Base-by-base conservation (phyloP, 2,888 invertebrate species). In the Andrena hattorfiana region DNA sequence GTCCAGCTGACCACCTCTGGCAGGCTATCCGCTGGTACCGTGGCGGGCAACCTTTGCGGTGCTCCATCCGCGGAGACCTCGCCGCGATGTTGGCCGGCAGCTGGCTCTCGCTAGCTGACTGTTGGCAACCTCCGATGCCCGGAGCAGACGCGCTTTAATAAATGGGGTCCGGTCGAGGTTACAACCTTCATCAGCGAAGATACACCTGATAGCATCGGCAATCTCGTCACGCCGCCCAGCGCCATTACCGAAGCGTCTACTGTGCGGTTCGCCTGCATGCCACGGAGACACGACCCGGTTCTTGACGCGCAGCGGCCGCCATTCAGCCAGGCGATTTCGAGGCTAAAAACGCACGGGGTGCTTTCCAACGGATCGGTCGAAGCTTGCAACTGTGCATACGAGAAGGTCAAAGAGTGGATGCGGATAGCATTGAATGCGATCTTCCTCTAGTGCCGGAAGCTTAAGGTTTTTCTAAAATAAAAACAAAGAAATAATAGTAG, bases 121-220 rank as follows among this genome's bases (percentile, higher is more conserved):
- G 70, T 78, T 64, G 74, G 63, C 79, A 85, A 78, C 77, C 68
- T 83, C 64, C 71, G 56, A 72, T 74, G 75, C 72, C 71, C 74
- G 73, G 60, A 72, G 81, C 83, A 85, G 90, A 85, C 90, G 87
- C 78, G 85, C 77, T 91, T 92, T 91, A 92, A 92, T 92, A 92
- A 92, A 92, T 91, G 92, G 90, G 89, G 89, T 89, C 89, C 86
- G 78, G 88, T 82, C 87, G 90, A 91, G 92, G 92, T 92, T 92
- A 89, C 90, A 92, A 92, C 92, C 92, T 92, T 92, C 92, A 92
- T 92, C 92, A 92, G 86, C 86, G 89, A 83, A 89, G 90, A 92
- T 91, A 90, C 90, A 90, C 85, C 88, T 88, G 92, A 92, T 92
- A 91, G 88, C 89, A 92, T 91, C 90, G 87, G 86, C 90, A 91